phyloP scores from a whole-genome alignment of 2,888 invertebrate genomes.

The Pseudoips prasinana region DNA sequence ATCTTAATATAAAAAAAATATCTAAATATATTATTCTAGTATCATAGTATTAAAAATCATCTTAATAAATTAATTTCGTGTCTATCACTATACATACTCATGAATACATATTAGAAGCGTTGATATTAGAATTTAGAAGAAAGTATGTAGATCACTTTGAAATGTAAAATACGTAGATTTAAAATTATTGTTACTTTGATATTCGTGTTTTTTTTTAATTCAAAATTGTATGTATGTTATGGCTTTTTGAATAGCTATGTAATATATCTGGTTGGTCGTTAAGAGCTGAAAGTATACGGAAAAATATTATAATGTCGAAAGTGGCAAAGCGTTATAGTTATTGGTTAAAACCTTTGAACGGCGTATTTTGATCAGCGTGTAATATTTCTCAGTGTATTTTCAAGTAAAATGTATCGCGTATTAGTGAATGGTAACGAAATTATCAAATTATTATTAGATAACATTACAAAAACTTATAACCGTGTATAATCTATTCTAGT shows the following conservation, averaged over 20 bases:
- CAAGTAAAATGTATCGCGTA: slow-evolving; percentile 17
- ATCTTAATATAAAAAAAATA: not conserved
- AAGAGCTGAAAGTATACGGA: slow-evolving; percentile 14
- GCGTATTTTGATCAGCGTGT: slow-evolving; percentile 1
- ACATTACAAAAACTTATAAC: slow-evolving; percentile 44
- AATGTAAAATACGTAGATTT: slow-evolving; percentile 33
- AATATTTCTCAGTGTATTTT: slow-evolving; percentile 16
- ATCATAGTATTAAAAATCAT: not conserved
- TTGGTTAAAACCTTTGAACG: no score
- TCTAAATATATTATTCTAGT: not conserved
- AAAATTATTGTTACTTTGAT: slow-evolving; percentile 38
- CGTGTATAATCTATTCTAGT: slow-evolving; percentile 66
- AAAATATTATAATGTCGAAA: slow-evolving; percentile 16
- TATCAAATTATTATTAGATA: slow-evolving; percentile 42
- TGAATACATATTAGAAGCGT: slow-evolving; percentile 16
- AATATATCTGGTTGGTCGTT: slow-evolving; percentile 30
- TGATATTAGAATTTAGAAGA: slow-evolving; percentile 12
- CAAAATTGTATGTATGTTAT: slow-evolving; percentile 38
- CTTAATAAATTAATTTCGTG: slow-evolving; percentile 1
- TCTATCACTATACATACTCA: slow-evolving; percentile 39
- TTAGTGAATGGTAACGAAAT: slow-evolving; percentile 43
- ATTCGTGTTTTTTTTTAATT: slow-evolving; percentile 28
- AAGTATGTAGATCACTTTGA: slow-evolving; percentile 28
- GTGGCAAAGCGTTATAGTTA: no score
- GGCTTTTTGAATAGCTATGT: slow-evolving; percentile 52